phyloP scores from a whole-genome alignment of 2,797 vertebrate genomes.

The Melanotaenia boesemani region DNA sequence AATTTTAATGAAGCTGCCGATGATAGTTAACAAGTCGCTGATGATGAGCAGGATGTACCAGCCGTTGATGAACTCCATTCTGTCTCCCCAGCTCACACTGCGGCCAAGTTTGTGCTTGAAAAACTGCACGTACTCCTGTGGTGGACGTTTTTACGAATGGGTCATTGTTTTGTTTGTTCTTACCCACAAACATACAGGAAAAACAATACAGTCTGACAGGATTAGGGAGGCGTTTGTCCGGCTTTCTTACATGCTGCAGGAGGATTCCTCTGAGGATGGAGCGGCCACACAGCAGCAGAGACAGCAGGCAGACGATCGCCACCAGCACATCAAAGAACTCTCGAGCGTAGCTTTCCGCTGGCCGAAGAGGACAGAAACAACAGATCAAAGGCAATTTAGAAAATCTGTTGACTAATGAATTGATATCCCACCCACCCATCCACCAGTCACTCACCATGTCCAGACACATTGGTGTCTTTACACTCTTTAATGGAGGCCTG shows the following conservation, averaged over 20 bases:
- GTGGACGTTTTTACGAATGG: background rate
- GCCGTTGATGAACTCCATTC: conserved; percentile 93
- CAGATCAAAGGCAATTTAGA: background rate
- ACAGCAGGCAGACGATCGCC: conserved; percentile 86
- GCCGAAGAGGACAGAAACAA: background rate
- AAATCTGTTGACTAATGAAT: background rate
- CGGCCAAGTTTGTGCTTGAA: conserved; percentile 77
- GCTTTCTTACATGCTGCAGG: conserved; percentile 85
- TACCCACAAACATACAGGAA: background rate
- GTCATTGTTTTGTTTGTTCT: background rate
- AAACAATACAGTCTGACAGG: background rate
- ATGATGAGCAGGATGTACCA: conserved; percentile 94
- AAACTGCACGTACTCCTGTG: conserved; percentile 89
- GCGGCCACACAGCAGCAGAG: conserved; percentile 90
- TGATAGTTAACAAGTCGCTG: conserved; percentile 91
- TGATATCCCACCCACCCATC: background rate
- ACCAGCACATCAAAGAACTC: conserved; percentile 89
- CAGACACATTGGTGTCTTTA: conserved; percentile 87
- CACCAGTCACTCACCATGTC: conserved; percentile 84
- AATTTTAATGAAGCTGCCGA: conserved; percentile 93
- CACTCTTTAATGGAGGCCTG: conserved; percentile 89
- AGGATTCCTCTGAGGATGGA: conserved; percentile 90
- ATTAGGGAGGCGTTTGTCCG: background rate
- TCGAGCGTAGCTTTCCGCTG: conserved; percentile 88
- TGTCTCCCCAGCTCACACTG: conserved; percentile 82